Evolutionary conservation across 2,888 invertebrate species (phyloP), one percentile per base, ranked within the genome.

Genomic region (Melangyna quadrimaculata): DNA sequence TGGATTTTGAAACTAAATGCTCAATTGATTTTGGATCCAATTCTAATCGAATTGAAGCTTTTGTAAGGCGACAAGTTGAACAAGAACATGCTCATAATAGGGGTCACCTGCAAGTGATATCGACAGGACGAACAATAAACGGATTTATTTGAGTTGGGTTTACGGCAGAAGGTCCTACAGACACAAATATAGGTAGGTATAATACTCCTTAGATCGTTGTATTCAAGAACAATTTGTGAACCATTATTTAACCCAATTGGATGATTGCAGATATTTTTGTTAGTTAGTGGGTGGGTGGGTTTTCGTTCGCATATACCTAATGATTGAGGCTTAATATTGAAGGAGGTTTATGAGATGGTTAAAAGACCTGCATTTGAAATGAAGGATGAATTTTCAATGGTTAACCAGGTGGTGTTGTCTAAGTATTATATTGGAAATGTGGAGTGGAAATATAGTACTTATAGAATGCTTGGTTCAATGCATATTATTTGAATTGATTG

Each of bases 281-380:
- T 69, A 22, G 57, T 37, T 17, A 63, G 55, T 48, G 32, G 24
- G 48, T 48, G 45, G n/a, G 43, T 37, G 37, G 27, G n/a, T n/a
- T 61, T 51, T 57, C n/a, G 40, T 72, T 78, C 35, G 51, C 32
- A 27, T 57, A 40, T n/a, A n/a, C n/a, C n/a, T n/a, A n/a, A 40
- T 59, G 73, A 73, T 73, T 67, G 67, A 40, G 57, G n/a, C 10
- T 51, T 57, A 72, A 67, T n/a, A n/a, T 72, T 59, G 43, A 70
- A 61, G 61, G 22, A 53, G 37, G 65, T 65, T 63, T 51, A 51
- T 48, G 57, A 29, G 74, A 59, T 74, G 69, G 69, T 12, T 69
- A 61, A 61, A n/a, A 61, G 27, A 32, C 61, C 79, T 80, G 79
- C 69, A 80, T 80, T 74, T 74, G 79, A 80, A 69, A 69, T 70